A percentile compares a stretch with the other conserved stretches of the same genome.
phyloP scores from a whole-genome alignment of 2,113 vertebrate species.

The Gorsachius goisagi region DNA sequence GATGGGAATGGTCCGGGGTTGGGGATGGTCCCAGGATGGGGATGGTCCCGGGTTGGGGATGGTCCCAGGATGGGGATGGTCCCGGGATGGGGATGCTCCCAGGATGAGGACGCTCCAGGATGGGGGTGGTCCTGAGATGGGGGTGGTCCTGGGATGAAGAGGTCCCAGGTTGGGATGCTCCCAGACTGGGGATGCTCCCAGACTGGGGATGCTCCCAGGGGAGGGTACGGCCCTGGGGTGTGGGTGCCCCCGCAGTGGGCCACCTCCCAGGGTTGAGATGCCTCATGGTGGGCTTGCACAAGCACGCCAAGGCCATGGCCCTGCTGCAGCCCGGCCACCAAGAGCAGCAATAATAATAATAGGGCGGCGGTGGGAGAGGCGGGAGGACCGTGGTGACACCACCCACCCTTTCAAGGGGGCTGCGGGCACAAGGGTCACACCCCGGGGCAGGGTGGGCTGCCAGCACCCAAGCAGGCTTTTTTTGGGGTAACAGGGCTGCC shows the following conservation, averaged over 20 bases:
- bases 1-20: not conserved
- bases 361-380: not conserved
- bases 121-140: fast-evolving
- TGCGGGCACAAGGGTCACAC: fast-evolving
- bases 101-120: not conserved
- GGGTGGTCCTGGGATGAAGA: not conserved
- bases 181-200: not conserved
- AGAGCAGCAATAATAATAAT: not conserved
- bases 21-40: fast-evolving
- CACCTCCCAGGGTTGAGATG: not conserved
- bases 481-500: not conserved
- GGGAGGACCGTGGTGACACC: not conserved
- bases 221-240: not conserved
- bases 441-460: too few species aligned
- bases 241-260: not conserved
- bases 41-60: fast-evolving
- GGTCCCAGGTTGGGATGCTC: not conserved
- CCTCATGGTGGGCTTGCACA: not conserved
- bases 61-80: fast-evolving
- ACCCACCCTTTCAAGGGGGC: not conserved
- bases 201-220: not conserved
- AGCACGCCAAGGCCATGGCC: not conserved
- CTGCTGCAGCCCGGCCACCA: not conserved
- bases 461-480: not conserved
- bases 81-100: fast-evolving